These are phyloP conservation scores for Amiota communis DNA, from an alignment of 2,888 invertebrate species.

Conservation along the genomic window DNA sequence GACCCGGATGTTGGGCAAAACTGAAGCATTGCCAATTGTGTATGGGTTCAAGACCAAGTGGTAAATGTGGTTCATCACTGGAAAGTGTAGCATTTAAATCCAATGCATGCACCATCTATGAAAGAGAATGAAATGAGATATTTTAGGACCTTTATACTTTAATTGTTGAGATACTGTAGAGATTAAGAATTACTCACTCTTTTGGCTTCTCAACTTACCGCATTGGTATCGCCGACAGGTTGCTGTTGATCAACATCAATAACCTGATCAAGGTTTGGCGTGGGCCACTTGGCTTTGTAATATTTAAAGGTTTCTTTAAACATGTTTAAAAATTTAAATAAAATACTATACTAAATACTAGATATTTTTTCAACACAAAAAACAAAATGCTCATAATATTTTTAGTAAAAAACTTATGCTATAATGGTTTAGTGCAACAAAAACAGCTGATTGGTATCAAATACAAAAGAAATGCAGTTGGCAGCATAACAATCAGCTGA, in stretches of 20 bases:
- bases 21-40: constrained; percentile 79
- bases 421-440: too few species aligned
- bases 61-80: constrained; percentile 1
- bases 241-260: constrained; percentile 72
- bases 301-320: constrained; percentile 86
- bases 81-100: constrained; percentile 36
- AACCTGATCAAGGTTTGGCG: constrained; percentile 79
- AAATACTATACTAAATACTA: too few species aligned
- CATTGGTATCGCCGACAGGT: not conserved
- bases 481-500: too few species aligned
- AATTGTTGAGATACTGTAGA: too few species aligned
- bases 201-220: not conserved
- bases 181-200: not conserved
- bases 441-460: too few species aligned
- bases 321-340: constrained; percentile 46
- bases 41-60: too few species aligned
- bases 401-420: too few species aligned
- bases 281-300: constrained; percentile 81
- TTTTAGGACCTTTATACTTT: not conserved
- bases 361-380: too few species aligned
- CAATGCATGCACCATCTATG: not conserved
- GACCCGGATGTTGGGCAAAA: constrained; percentile 79
- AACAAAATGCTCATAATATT: too few species aligned
- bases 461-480: too few species aligned
- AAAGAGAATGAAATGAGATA: not conserved